phyloP scores from a whole-genome alignment of 2,113 vertebrate species.

The Motacilla alba region DNA sequence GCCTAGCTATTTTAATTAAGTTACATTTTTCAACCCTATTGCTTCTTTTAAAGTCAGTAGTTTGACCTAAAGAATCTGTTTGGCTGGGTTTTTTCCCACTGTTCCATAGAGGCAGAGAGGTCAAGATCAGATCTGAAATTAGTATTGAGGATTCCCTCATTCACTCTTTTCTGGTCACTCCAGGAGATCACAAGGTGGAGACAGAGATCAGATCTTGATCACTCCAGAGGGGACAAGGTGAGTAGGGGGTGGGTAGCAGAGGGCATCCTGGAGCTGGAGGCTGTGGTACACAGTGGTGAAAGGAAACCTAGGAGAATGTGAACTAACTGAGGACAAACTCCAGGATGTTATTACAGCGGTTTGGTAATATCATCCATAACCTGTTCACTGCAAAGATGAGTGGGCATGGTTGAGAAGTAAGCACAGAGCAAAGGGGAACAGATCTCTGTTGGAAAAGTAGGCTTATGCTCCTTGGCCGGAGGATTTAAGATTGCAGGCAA shows the following conservation, averaged over 20 bases:
- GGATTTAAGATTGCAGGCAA: background rate
- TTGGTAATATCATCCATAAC: background rate
- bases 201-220: background rate
- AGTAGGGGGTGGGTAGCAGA: background rate
- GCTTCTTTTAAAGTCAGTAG: background rate
- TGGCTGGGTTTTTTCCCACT: background rate
- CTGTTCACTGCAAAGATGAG: background rate
- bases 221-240: background rate
- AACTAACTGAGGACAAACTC: background rate
- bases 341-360: background rate
- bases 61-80: background rate
- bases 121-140: background rate
- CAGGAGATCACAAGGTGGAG: constrained; percentile 12
- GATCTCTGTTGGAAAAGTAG: background rate
- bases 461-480: background rate
- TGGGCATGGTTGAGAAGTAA: background rate
- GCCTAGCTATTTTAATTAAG: background rate
- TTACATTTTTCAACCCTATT: background rate
- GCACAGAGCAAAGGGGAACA: background rate
- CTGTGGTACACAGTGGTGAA: background rate
- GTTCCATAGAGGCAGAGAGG: background rate
- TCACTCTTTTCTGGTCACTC: accelerated
- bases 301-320: background rate
- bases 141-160: background rate
- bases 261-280: background rate